Conservation (phyloP, 2,888 invertebrate genomes). For the Heteromyza rotundicornis region DNA sequence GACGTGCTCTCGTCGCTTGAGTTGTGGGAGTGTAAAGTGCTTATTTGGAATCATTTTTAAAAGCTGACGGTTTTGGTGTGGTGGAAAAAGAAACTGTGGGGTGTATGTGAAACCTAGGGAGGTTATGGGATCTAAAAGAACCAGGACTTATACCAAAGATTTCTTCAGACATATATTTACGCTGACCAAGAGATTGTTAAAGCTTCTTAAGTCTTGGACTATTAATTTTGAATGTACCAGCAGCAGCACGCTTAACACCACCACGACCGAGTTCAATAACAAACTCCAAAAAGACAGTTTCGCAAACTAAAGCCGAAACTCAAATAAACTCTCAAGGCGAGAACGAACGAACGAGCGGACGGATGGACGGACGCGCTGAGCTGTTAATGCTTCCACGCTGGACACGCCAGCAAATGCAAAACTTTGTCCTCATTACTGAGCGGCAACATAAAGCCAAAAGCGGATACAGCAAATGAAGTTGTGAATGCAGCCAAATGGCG, state of each 20-base stretch:
- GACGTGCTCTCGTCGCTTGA: neutral
- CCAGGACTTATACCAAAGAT: too few species aligned
- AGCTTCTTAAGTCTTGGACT: too few species aligned
- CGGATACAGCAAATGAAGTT: slow-evolving; percentile 5
- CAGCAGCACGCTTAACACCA: neutral
- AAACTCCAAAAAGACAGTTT: neutral
- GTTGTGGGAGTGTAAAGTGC: neutral
- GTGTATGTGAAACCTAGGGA: too few species aligned
- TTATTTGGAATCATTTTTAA: too few species aligned
- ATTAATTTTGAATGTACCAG: neutral
- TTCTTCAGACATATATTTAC: too few species aligned
- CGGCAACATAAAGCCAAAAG: neutral
- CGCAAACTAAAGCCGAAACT: slow-evolving; percentile 12
- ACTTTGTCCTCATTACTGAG: slow-evolving; percentile 15
- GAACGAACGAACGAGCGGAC: too few species aligned
- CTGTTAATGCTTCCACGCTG: slow-evolving; percentile 11
- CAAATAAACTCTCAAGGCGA: slow-evolving; percentile 22
- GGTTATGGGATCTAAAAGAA: too few species aligned
- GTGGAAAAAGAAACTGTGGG: too few species aligned
- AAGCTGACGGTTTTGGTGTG: too few species aligned
- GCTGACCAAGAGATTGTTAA: too few species aligned
- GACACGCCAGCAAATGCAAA: slow-evolving; percentile 7
- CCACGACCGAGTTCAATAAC: neutral
- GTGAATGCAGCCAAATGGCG: slow-evolving; percentile 3
- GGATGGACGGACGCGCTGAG: slow-evolving; percentile 17